Conservation (phyloP, 2,797 vertebrate species). For the Typhlichthys eigenmanni region DNA sequence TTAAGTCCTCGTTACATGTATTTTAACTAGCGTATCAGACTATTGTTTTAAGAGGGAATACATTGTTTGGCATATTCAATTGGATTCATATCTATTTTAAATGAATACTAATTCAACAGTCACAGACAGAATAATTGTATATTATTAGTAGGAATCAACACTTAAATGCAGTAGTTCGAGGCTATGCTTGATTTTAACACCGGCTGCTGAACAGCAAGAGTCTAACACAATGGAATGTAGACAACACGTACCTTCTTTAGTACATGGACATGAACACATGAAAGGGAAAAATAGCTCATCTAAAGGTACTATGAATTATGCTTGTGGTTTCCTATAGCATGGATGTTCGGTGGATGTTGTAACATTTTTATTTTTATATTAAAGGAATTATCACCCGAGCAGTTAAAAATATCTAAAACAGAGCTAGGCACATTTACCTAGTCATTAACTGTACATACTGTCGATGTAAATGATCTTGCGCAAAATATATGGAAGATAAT, state of each 20-base stretch:
- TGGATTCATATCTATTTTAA: too few relatives aligned
- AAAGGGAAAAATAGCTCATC: not conserved
- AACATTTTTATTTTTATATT: too few relatives aligned
- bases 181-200: not conserved
- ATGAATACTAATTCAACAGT: too few relatives aligned
- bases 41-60: constrained; percentile 12
- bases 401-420: constrained; percentile 8
- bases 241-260: constrained; percentile 9
- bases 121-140: too few relatives aligned
- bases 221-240: not conserved
- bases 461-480: constrained; percentile 49
- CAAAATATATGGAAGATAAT: constrained; percentile 29
- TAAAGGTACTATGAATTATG: constrained; percentile 4
- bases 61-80: constrained; percentile 14
- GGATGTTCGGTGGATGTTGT: too few relatives aligned
- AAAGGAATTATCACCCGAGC: not conserved
- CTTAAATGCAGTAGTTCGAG: not conserved
- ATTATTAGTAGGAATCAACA: too few relatives aligned
- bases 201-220: not conserved
- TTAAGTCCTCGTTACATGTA: too few relatives aligned
- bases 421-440: constrained; percentile 7
- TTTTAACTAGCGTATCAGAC: too few relatives aligned
- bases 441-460: constrained; percentile 43
- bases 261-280: not conserved
- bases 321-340: not conserved